These are phyloP conservation scores for Anadara kagoshimensis DNA, from an alignment of 1,140 invertebrate species.

Conservation along the genomic window DNA sequence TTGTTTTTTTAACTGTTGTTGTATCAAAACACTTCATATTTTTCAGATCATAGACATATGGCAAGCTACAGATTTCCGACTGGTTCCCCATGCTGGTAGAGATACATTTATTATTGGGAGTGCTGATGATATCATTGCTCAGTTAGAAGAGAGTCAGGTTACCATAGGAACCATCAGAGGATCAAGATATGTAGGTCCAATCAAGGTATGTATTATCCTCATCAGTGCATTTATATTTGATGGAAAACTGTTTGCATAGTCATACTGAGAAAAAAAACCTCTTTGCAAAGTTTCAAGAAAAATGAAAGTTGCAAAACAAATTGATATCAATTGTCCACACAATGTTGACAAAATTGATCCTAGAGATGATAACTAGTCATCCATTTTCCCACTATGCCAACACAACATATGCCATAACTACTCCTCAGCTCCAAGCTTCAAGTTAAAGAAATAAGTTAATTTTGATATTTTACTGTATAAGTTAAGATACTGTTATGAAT, in stretches of 20 bases:
- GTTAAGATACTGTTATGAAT: too few species aligned
- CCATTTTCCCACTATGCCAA: too few species aligned
- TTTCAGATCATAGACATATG: constrained; percentile 68
- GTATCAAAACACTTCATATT: background rate
- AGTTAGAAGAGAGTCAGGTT: constrained; percentile 89
- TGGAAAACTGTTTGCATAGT: background rate
- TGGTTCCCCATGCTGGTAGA: constrained; percentile 72
- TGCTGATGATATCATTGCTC: constrained; percentile 86
- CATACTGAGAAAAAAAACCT: too few species aligned
- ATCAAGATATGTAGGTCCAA: constrained; percentile 86
- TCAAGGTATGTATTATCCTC: constrained; percentile 76
- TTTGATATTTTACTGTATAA: too few species aligned
- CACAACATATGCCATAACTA: too few species aligned
- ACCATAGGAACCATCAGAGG: constrained; percentile 88
- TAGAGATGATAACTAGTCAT: background rate
- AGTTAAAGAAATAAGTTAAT: too few species aligned
- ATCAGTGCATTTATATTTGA: background rate
- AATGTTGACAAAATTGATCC: background rate
- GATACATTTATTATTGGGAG: constrained; percentile 87
- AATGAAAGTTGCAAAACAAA: background rate
- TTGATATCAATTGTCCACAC: background rate
- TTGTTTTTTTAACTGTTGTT: too few species aligned
- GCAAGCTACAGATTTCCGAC: constrained; percentile 70
- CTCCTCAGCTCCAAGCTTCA: too few species aligned
- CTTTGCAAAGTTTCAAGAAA: background rate